These are phyloP conservation scores for Notolabrus celidotus DNA, from an alignment of 2,797 vertebrate species.

Conservation along the genomic window DNA sequence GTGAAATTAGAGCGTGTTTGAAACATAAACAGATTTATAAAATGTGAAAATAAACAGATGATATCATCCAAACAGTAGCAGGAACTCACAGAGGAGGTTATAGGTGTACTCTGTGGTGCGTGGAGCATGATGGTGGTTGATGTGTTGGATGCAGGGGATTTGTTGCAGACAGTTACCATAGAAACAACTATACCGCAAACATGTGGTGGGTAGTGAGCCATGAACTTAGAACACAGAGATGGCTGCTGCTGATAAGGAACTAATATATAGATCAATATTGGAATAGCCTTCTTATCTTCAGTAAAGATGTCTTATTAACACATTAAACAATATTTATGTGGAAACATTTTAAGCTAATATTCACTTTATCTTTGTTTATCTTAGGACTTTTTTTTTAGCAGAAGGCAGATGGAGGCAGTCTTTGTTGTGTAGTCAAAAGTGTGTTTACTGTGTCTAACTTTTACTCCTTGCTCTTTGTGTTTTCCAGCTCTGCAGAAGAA, in stretches of 20 bases:
- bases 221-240: slow-evolving; percentile 15
- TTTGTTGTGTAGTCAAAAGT: slow-evolving; percentile 1
- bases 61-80: slow-evolving; percentile 2
- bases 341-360: neutral
- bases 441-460: no score
- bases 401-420: neutral
- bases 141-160: slow-evolving; percentile 5
- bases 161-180: slow-evolving; percentile 29
- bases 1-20: slow-evolving; percentile 37
- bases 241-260: neutral
- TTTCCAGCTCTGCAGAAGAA: slow-evolving; percentile 94
- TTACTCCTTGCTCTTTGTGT: slow-evolving; percentile 9
- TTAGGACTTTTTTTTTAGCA: no score
- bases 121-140: neutral
- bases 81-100: slow-evolving; percentile 10
- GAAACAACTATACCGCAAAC: slow-evolving; percentile 32
- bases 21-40: slow-evolving; percentile 60
- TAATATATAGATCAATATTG: no score
- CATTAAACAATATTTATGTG: neutral
- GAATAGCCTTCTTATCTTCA: no score
- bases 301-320: no score
- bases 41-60: slow-evolving; percentile 48
- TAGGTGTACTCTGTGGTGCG: neutral
- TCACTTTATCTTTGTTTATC: neutral
- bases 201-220: slow-evolving; percentile 7